Percentiles rank a stretch among this genome's conserved stretches.
phyloP scores from a whole-genome alignment of 2,113 vertebrate genomes.

The Hippotragus niger region DNA sequence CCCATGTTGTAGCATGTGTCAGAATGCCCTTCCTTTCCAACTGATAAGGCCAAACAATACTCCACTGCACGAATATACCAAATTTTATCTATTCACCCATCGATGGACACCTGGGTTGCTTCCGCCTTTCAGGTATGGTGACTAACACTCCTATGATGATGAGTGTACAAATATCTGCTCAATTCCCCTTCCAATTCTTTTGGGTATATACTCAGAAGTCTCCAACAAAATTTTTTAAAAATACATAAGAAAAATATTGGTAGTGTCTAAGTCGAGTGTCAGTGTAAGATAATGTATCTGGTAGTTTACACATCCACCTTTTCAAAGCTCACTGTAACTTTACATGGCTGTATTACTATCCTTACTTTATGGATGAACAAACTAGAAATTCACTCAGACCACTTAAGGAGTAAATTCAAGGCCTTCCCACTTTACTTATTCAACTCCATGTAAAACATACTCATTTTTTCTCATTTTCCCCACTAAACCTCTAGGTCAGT shows the following conservation, averaged over 20 bases:
- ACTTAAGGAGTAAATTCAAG: background rate
- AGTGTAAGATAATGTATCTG: background rate
- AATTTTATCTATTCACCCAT: background rate
- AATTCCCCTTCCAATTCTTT: background rate
- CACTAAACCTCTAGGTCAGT: background rate
- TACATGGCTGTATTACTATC: background rate
- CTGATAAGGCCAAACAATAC: background rate
- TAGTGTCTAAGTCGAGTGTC: background rate
- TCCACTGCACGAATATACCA: rapidly evolving
- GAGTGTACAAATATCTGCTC: background rate
- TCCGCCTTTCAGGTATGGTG: background rate
- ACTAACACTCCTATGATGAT: background rate
- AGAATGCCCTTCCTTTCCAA: background rate
- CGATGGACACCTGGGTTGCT: background rate
- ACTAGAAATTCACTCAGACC: background rate
- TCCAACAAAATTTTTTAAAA: background rate
- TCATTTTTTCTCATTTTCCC: background rate
- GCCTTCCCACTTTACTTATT: background rate
- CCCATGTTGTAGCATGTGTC: background rate
- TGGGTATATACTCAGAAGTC: background rate
- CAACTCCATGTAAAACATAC: background rate
- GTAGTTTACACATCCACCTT: background rate
- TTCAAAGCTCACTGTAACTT: background rate
- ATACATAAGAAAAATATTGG: background rate
- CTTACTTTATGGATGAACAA: background rate